Evolutionary conservation across 2,113 vertebrate genomes (phyloP), one percentile per base, ranked within the genome.

Genomic region (Chinchilla lanigera): DNA sequence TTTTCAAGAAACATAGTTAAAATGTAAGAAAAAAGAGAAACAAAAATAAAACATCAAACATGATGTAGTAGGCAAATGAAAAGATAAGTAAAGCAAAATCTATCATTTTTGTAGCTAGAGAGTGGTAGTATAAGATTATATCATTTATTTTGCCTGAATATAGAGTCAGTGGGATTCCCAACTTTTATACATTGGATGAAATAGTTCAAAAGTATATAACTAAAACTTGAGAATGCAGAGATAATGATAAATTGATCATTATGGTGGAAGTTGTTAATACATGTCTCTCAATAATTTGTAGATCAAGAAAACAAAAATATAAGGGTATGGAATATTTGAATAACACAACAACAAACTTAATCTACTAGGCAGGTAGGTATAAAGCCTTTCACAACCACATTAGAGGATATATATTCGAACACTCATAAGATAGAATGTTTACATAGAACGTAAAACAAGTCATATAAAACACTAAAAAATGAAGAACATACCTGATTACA

Each of bases 381-480:
- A 92, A 86, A 95, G 56, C 2, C 19, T 9, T 65, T 4, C 11
- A 30, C n/a, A 58, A 58, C 4, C 54, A 82, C 26, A 63, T 50
- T 65, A 86, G 26, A 67, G 67, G 30, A 47, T 47, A 89, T 50
- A 52, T 73, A 86, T 86, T 17, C 56, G 30, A 7, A 78, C 7
- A 28, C 8, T 65, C 61, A 33, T 65, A 65, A 4, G 63, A 33
- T 65, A 65, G 63, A 11, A 89, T 60, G 60, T 63, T 89, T 89
- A 89, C 14, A 28, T 30, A 89, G 28, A 63, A 35, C 28, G 61
- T 65, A 63, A 90, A 83, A 13, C 63, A 65, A 65, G 63, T 65
- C 30, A 33, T 33, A 11, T 33, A 10, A 93, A 94, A 41, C 38
- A 73, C 73, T 75, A 63, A 75, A 94, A 83, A 94, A 65, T 94